A percentile compares a stretch with the other conserved stretches of the same genome.
Conservation (phyloP, 2,797 vertebrate genomes). For the Mormyrops attenuatus region DNA sequence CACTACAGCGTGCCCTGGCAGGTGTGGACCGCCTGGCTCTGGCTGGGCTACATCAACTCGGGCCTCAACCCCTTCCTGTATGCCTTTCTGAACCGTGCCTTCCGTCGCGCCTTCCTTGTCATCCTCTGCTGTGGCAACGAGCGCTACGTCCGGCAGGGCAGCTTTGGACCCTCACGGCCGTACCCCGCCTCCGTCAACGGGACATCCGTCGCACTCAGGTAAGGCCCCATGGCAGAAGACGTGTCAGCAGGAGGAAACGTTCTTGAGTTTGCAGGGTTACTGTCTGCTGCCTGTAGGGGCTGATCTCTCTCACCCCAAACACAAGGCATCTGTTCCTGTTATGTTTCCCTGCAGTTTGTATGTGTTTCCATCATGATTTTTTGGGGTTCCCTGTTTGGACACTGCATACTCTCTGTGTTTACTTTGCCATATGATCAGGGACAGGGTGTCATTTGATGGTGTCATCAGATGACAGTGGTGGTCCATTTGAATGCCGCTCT, state of each 20-base stretch:
- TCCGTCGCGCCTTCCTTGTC: slow-evolving; percentile 68
- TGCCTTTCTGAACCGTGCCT: slow-evolving; percentile 72
- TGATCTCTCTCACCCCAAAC: neutral
- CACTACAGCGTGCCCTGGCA: slow-evolving; percentile 70
- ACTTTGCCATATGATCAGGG: neutral
- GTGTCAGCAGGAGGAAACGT: neutral
- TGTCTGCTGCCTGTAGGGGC: neutral
- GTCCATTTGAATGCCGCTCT: neutral
- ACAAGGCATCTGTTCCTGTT: neutral
- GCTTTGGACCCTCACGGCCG: slow-evolving; percentile 50
- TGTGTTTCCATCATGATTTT: neutral
- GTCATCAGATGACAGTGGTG: neutral
- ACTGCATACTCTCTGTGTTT: neutral
- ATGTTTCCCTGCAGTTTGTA: neutral
- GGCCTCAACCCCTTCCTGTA: slow-evolving; percentile 74
- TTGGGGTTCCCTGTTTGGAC: neutral
- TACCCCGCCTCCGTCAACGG: slow-evolving; percentile 61
- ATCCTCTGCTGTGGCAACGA: slow-evolving; percentile 71
- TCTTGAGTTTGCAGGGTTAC: slow-evolving; percentile 6
- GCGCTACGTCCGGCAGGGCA: slow-evolving; percentile 54
- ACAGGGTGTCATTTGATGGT: neutral
- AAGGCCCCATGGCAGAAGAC: slow-evolving; percentile 14
- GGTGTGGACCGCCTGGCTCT: slow-evolving; percentile 74
- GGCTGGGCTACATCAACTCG: slow-evolving; percentile 75
- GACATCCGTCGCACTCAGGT: slow-evolving; percentile 70